Percentiles rank a stretch among this genome's conserved stretches.
These are phyloP conservation scores for Mustela nigripes DNA, from an alignment of 2,113 vertebrate species.

Conservation along the genomic window DNA sequence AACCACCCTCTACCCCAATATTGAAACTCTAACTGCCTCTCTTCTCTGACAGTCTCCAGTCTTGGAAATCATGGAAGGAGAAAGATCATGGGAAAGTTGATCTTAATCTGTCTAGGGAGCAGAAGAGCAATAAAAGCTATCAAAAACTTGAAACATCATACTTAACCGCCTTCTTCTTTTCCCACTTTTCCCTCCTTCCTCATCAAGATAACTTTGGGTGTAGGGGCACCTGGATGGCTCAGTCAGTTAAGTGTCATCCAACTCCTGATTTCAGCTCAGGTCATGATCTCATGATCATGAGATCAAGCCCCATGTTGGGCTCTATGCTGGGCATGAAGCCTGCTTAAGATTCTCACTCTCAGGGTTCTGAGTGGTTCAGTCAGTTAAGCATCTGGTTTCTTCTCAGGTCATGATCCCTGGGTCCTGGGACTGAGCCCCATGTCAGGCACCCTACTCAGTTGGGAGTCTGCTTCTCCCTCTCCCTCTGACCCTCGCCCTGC, in stretches of 20 bases:
- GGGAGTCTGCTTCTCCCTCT: background rate
- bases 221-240: background rate
- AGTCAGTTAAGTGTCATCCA: background rate
- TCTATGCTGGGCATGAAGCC: background rate
- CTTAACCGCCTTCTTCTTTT: background rate
- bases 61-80: background rate
- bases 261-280: background rate
- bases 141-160: background rate
- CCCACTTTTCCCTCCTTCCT: background rate
- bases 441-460: background rate
- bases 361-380: background rate
- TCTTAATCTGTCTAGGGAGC: background rate
- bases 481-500: too few species aligned
- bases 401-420: background rate
- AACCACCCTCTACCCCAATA: background rate
- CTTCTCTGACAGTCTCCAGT: background rate
- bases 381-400: background rate
- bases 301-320: background rate
- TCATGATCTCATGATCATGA: background rate
- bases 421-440: background rate
- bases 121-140: background rate
- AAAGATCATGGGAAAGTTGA: background rate
- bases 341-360: background rate
- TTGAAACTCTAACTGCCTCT: background rate
- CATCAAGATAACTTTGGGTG: background rate